Conservation (phyloP, 2,797 vertebrate species). For the Emydoidea blandingii region DNA sequence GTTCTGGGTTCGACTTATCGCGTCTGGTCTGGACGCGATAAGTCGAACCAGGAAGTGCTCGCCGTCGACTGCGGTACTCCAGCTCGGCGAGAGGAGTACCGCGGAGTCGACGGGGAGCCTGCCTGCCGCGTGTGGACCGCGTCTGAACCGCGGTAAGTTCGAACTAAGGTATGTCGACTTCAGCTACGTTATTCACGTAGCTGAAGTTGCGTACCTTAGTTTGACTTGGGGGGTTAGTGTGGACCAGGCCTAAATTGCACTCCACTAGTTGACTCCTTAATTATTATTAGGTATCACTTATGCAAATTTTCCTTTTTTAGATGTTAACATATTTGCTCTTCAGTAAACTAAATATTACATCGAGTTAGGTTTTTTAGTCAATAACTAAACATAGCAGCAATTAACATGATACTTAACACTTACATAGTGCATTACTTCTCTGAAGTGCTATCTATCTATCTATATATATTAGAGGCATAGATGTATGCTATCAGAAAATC, state of each 20-base stretch:
- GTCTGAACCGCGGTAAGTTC: no score
- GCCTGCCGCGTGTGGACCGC: no score
- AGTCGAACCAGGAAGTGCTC: no score
- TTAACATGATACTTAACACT: neutral
- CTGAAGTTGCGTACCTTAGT: no score
- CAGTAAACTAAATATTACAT: neutral
- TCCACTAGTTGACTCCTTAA: neutral
- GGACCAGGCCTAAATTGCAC: neutral
- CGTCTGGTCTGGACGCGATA: no score
- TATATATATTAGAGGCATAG: neutral
- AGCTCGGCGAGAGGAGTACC: no score
- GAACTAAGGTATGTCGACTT: no score
- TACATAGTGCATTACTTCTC: neutral
- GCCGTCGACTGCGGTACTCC: no score
- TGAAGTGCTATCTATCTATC: neutral
- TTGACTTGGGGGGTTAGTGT: no score
- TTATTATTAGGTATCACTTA: neutral
- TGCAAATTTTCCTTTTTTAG: neutral
- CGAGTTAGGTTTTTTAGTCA: neutral
- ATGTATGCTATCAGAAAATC: fast-evolving
- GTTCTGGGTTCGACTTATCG: no score
- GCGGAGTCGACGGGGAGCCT: no score
- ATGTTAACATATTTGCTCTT: neutral
- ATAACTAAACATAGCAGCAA: neutral
- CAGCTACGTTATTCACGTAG: no score